phyloP scores from a whole-genome alignment of 2,797 vertebrate genomes.

The Heliangelus exortis region DNA sequence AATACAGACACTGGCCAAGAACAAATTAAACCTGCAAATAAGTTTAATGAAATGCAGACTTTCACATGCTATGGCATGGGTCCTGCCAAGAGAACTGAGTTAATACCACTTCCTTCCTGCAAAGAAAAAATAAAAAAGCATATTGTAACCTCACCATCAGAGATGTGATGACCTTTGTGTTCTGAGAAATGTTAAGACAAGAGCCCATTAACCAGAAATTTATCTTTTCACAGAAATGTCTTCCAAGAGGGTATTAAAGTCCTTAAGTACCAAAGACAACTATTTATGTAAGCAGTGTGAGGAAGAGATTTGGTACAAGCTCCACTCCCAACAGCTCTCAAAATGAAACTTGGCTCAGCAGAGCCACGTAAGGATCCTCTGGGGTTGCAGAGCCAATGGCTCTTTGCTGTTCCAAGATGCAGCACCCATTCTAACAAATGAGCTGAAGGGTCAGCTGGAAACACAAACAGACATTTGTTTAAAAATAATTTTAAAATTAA shows the following conservation, averaged over 20 bases:
- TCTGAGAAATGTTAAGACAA: conserved; percentile 30
- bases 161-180: conserved; percentile 46
- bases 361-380: not conserved
- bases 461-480: conserved; percentile 7
- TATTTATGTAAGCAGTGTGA: conserved; percentile 22
- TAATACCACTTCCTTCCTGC: conserved; percentile 64
- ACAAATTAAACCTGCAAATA: conserved; percentile 58
- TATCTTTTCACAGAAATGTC: conserved; percentile 30
- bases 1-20: conserved; percentile 35
- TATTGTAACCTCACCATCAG: conserved; percentile 14
- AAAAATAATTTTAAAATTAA: not conserved
- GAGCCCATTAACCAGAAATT: conserved; percentile 38
- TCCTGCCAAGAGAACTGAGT: conserved; percentile 46
- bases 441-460: conserved; percentile 53
- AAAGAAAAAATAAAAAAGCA: conserved; percentile 7
- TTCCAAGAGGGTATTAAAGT: conserved; percentile 40
- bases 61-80: conserved; percentile 18
- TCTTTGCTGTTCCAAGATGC: conserved; percentile 25
- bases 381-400: not conserved
- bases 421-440: conserved; percentile 38
- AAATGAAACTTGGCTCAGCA: conserved; percentile 31
- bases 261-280: conserved; percentile 11
- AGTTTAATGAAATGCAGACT: conserved; percentile 56
- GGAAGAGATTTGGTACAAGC: conserved; percentile 5
- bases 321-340: not conserved